A percentile compares a stretch with the other conserved stretches of the same genome.
Evolutionary conservation across 2,888 invertebrate species (phyloP).

Genomic region (Aplocera efformata): DNA sequence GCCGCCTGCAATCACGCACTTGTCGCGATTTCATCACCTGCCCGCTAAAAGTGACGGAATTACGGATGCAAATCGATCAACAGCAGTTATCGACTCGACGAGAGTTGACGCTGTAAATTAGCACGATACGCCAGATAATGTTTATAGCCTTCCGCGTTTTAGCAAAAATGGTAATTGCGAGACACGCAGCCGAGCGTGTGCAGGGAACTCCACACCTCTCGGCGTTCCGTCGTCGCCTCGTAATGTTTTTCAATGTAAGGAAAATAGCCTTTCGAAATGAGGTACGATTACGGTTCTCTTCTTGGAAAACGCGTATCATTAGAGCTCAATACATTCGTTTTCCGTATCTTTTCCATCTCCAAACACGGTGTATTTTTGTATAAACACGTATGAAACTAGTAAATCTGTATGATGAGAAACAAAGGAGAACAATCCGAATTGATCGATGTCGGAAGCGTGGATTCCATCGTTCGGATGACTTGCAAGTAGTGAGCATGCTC

Average conservation of each 20-base stretch:
- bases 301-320: conserved; percentile 2
- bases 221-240: conserved; percentile 26
- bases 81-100: conserved; percentile 70
- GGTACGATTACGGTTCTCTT: conserved; percentile 1
- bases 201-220: conserved; percentile 28
- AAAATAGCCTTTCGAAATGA: conserved; percentile 19
- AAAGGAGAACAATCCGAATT: conserved; percentile 49
- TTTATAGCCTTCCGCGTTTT: conserved; percentile 70
- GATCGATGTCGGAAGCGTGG: conserved; percentile 73
- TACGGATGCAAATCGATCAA: conserved; percentile 79
- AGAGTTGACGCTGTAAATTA: conserved; percentile 75
- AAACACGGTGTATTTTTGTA: too few relatives aligned
- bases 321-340: too few relatives aligned
- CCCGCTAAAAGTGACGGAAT: conserved; percentile 76
- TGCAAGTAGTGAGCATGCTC: conserved; percentile 70
- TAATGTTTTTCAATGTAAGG: conserved; percentile 22
- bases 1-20: conserved; percentile 70
- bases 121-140: conserved; percentile 70
- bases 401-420: conserved; percentile 40
- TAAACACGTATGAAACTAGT: conserved; percentile 3
- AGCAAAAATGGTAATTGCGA: conserved; percentile 65
- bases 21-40: conserved; percentile 79
- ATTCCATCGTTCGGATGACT: conserved; percentile 71
- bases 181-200: conserved; percentile 30
- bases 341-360: too few relatives aligned